These are phyloP conservation scores for Drosophila acutilabella DNA, from an alignment of 2,888 invertebrate genomes.

Conservation along the genomic window DNA sequence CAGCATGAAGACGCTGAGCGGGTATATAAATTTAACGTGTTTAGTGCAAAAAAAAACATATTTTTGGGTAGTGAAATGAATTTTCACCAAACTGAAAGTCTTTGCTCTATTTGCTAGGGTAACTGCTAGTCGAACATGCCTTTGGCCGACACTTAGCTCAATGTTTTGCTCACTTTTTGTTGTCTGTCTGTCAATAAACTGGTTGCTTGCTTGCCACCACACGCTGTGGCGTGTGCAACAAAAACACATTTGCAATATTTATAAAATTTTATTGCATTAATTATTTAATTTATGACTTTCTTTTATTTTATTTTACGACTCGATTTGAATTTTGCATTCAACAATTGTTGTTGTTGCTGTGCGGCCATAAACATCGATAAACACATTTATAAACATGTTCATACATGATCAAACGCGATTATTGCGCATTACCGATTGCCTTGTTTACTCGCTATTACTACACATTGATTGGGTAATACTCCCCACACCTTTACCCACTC, in stretches of 20 bases:
- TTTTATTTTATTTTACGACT: conserved; percentile 64
- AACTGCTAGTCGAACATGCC: conserved; percentile 1
- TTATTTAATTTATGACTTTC: conserved; percentile 78
- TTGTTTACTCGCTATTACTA: conserved; percentile 29
- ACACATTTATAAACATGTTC: conserved; percentile 8
- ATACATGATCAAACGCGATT: conserved; percentile 29
- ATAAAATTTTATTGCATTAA: conserved; percentile 74
- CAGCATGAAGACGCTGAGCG: neutral
- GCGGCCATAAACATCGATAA: conserved; percentile 38
- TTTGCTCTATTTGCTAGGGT: neutral
- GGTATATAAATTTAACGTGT: neutral
- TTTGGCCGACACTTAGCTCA: neutral
- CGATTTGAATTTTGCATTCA: conserved; percentile 48
- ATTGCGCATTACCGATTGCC: conserved; percentile 53
- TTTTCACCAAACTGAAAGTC: too few species aligned
- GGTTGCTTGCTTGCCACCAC: conserved; percentile 56
- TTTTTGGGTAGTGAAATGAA: too few species aligned
- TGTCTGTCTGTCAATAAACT: conserved; percentile 56
- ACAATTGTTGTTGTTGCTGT: conserved; percentile 3
- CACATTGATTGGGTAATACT: conserved; percentile 53
- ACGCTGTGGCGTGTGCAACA: conserved; percentile 53
- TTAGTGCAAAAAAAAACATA: neutral
- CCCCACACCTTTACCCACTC: neutral
- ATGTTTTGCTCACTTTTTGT: conserved; percentile 14
- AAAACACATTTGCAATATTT: conserved; percentile 71